Conservation (phyloP, 2,888 invertebrate genomes). For the Mylabris sibirica region DNA sequence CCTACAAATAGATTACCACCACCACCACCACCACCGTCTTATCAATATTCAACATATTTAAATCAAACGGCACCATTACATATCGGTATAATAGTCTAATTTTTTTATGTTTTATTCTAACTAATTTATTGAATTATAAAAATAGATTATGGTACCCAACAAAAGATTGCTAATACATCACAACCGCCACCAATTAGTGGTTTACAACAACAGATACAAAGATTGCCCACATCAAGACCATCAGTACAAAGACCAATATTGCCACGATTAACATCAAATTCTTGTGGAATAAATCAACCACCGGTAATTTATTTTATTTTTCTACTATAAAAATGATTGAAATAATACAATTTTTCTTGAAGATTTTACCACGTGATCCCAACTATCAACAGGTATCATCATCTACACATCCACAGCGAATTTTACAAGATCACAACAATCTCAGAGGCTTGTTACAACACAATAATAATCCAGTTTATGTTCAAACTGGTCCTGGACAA, state of each 20-base stretch:
- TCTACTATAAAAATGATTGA: background rate
- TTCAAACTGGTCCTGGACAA: constrained; percentile 60
- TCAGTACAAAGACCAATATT: constrained; percentile 45
- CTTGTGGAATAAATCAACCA: constrained; percentile 46
- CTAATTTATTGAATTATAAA: background rate
- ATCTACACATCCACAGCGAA: constrained; percentile 68
- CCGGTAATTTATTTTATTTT: constrained; percentile 16
- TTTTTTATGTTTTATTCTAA: background rate
- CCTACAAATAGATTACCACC: constrained; percentile 33
- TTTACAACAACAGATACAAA: constrained; percentile 42
- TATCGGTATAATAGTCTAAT: background rate
- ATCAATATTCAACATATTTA: constrained; percentile 11
- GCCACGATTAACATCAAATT: constrained; percentile 40
- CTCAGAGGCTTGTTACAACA: constrained; percentile 60
- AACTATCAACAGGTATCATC: constrained; percentile 62
- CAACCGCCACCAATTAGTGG: background rate
- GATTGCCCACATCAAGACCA: constrained; percentile 40
- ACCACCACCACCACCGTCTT: constrained; percentile 31
- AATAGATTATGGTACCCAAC: constrained; percentile 4
- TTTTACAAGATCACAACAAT: constrained; percentile 58
- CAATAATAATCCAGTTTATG: constrained; percentile 55
- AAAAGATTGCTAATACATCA: background rate
- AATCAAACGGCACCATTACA: background rate
- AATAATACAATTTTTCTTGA: background rate
- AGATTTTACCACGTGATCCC: background rate